Evolutionary conservation across 1,140 invertebrate species (phyloP).

Genomic region (Apocrypta bakeri): DNA sequence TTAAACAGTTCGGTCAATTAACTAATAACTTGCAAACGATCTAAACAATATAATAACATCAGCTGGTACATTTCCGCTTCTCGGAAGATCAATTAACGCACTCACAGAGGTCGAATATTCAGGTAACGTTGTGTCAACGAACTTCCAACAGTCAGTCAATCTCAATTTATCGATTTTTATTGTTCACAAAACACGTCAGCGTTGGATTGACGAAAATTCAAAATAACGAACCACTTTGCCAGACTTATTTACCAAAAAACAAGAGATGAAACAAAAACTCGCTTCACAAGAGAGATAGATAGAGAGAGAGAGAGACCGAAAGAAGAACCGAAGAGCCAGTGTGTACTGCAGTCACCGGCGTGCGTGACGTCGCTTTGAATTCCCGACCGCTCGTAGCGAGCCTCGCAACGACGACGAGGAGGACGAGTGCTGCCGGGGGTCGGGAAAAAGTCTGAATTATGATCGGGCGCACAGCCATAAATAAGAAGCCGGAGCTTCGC

Average conservation of each 20-base stretch:
- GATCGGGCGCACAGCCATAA: constrained; percentile 66
- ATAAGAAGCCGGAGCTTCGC: constrained; percentile 66
- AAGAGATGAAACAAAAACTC: too few species aligned
- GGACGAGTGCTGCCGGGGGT: constrained; percentile 36
- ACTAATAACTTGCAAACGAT: not conserved
- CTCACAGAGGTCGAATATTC: not conserved
- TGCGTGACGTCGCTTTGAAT: constrained; percentile 50
- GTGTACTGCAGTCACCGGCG: not conserved
- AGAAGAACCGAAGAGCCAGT: constrained; percentile 1
- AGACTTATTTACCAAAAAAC: too few species aligned
- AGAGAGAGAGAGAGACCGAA: not conserved
- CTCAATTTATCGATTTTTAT: too few species aligned
- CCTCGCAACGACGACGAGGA: constrained; percentile 15
- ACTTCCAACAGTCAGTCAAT: not conserved
- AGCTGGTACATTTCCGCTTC: not conserved
- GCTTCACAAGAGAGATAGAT: not conserved
- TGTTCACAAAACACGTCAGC: too few species aligned
- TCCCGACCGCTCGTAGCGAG: constrained; percentile 12
- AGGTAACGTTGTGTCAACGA: not conserved
- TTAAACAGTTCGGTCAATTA: not conserved
- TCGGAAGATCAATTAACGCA: not conserved
- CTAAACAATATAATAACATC: not conserved
- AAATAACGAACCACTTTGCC: not conserved
- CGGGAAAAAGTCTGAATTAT: constrained; percentile 63
- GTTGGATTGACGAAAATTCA: not conserved